Conservation (phyloP, 2,113 vertebrate species). For the Chunga burmeisteri region DNA sequence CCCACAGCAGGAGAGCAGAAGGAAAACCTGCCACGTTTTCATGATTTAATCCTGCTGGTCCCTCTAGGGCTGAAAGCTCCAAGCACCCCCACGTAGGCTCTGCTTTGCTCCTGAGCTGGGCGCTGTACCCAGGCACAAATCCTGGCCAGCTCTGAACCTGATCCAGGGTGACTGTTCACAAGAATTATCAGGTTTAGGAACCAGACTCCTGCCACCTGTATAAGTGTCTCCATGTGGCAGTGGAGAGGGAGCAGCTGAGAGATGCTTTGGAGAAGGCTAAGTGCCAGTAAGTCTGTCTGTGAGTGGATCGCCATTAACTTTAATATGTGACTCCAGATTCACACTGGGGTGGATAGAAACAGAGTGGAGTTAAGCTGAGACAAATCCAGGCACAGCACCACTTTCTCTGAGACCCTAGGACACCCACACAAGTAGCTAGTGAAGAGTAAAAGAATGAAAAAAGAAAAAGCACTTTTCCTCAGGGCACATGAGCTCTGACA, state of each 20-base stretch:
- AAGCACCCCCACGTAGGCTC: background rate
- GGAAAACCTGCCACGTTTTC: background rate
- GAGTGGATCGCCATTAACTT: background rate
- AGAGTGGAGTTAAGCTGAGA: background rate
- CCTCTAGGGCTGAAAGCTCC: background rate
- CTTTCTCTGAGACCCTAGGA: constrained; percentile 15
- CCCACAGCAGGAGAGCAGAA: background rate
- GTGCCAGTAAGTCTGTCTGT: background rate
- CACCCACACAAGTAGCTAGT: constrained; percentile 14
- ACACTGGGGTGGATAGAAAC: background rate
- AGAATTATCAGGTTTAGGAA: background rate
- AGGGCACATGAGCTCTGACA: constrained; percentile 33
- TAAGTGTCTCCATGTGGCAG: background rate
- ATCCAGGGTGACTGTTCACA: background rate
- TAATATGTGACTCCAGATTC: background rate
- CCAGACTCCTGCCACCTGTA: background rate
- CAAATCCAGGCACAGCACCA: background rate
- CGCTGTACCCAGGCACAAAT: background rate
- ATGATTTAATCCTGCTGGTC: background rate
- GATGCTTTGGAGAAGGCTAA: background rate
- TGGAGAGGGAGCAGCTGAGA: background rate
- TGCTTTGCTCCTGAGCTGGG: background rate
- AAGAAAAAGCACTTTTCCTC: constrained; percentile 47
- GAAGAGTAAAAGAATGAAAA: constrained; percentile 24
- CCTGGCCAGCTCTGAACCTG: background rate